Conservation (phyloP, 2,113 vertebrate species). For the Caranx melampygus region DNA sequence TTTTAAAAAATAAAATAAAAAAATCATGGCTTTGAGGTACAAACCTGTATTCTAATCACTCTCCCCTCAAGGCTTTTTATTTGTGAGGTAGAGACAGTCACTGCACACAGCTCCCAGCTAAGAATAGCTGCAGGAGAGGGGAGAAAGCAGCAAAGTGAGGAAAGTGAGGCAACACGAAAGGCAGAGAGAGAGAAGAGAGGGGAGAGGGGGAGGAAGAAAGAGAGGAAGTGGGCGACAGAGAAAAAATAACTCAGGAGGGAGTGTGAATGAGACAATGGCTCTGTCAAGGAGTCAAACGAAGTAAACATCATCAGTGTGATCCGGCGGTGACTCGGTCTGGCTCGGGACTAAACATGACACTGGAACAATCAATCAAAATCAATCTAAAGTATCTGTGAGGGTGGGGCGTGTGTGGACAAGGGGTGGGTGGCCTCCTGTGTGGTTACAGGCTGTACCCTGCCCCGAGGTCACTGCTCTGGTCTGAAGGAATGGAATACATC, state of each 20-base stretch:
- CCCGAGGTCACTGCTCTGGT: constrained; percentile 49
- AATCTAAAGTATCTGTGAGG: constrained; percentile 46
- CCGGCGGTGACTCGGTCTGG: constrained; percentile 45
- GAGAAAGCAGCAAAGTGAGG: constrained; percentile 37
- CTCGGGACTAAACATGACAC: constrained; percentile 53
- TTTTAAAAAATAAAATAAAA: constrained; percentile 12
- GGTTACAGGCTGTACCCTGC: constrained; percentile 60
- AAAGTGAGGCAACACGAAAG: constrained; percentile 51
- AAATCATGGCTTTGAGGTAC: constrained; percentile 57
- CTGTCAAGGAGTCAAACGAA: constrained; percentile 64
- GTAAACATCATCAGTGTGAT: constrained; percentile 63
- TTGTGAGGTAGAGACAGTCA: constrained; percentile 70
- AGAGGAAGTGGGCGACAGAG: constrained; percentile 47
- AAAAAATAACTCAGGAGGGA: constrained; percentile 34
- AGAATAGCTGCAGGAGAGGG: constrained; percentile 73
- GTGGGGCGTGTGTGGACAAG: constrained; percentile 24
- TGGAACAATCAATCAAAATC: constrained; percentile 69
- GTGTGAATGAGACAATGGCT: constrained; percentile 64
- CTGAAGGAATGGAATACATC: constrained; percentile 18
- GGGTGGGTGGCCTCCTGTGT: constrained; percentile 15
- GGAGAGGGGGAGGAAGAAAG: neutral
- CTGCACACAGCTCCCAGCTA: constrained; percentile 77
- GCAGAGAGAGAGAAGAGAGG: constrained; percentile 6
- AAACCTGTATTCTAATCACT: constrained; percentile 66
- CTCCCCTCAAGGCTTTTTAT: constrained; percentile 63